phyloP scores from a whole-genome alignment of 92 coral and sea anemone genomes.

The Siderastrea radians region DNA sequence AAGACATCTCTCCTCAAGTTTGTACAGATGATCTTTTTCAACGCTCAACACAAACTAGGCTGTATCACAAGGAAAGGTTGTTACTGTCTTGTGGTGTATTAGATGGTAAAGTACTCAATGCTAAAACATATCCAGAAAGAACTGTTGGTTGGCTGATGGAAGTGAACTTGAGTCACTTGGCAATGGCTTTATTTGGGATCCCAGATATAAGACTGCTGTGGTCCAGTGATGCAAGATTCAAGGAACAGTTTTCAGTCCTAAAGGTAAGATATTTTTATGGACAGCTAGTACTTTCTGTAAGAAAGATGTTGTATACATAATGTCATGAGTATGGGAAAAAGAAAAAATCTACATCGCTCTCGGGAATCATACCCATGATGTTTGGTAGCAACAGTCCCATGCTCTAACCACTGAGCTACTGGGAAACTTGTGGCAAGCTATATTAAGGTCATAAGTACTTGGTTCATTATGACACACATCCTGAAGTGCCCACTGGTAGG shows the following conservation, averaged over 20 bases:
- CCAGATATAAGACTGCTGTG: constrained; percentile 84
- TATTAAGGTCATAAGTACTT: no score
- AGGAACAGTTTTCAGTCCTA: constrained; percentile 59
- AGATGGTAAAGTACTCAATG: neutral
- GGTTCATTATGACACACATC: no score
- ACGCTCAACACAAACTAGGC: neutral
- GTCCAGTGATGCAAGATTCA: constrained; percentile 65
- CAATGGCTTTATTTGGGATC: constrained; percentile 66
- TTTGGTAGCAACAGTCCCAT: no score
- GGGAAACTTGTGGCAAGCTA: no score
- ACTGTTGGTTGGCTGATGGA: constrained; percentile 78
- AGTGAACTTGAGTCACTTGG: constrained; percentile 70
- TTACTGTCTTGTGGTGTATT: constrained; percentile 55
- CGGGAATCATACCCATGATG: no score
- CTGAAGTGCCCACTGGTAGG: no score
- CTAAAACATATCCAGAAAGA: neutral
- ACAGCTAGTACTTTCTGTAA: neutral
- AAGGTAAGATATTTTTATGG: constrained; percentile 19
- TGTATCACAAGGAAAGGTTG: constrained; percentile 22
- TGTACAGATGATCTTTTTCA: neutral
- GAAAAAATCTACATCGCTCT: no score
- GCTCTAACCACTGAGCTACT: no score
- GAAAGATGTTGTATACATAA: no score
- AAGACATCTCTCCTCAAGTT: neutral
- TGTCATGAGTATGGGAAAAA: no score